Evolutionary conservation across 2,113 vertebrate species (phyloP).

Genomic region (Oxyura jamaicensis): DNA sequence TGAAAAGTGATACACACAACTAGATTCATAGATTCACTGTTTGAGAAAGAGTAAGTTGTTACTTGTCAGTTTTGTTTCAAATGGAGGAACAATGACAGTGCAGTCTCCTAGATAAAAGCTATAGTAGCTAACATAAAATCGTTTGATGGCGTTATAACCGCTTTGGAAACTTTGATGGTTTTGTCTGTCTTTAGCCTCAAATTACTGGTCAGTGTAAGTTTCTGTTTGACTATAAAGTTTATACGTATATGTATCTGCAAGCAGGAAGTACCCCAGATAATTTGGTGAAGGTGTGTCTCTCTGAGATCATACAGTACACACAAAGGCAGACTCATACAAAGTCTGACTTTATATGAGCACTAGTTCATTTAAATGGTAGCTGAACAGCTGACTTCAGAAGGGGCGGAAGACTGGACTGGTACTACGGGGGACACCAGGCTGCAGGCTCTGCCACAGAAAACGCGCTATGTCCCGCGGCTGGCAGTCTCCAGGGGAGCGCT

Average conservation of each 20-base stretch:
- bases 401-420: no score
- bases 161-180: background rate
- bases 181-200: accelerated
- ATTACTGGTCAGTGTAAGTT: accelerated
- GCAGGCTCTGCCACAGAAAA: background rate
- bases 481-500: background rate
- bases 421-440: no score
- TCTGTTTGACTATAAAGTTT: accelerated
- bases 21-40: accelerated
- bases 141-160: accelerated
- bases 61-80: background rate
- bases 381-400: accelerated
- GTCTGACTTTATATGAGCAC: no score
- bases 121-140: accelerated
- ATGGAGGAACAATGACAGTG: background rate
- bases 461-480: background rate
- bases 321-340: accelerated
- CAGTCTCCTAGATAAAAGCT: background rate
- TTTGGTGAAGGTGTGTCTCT: background rate
- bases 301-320: background rate
- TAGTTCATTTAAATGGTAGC: background rate
- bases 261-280: background rate
- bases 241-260: background rate
- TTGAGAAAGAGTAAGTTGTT: background rate
- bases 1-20: background rate